Percentiles rank a stretch among this genome's conserved stretches.
phyloP scores from a whole-genome alignment of 1,140 invertebrate species.

The Oscheius sp. region DNA sequence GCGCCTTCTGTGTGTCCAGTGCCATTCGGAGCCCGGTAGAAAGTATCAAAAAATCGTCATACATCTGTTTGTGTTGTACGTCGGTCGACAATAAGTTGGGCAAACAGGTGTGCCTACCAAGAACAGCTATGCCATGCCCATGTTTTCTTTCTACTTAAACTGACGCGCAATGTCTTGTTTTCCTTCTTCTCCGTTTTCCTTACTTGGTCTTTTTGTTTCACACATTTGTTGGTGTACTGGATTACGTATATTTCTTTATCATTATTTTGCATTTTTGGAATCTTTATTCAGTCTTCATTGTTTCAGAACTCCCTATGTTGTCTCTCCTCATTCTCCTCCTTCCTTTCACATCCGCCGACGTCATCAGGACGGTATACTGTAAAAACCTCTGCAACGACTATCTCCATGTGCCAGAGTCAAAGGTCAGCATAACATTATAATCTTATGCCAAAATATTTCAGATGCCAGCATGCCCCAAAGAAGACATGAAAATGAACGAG shows the following conservation, averaged over 20 bases:
- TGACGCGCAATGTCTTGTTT: background rate
- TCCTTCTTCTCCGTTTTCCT: background rate
- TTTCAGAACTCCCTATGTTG: background rate
- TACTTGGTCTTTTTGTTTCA: background rate
- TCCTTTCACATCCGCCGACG: background rate
- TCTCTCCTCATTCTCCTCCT: background rate
- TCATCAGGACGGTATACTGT: background rate
- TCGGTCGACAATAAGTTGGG: no score
- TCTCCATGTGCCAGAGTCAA: background rate
- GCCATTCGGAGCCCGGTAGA: no score
- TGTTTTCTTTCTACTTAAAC: background rate
- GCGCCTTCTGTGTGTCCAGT: no score
- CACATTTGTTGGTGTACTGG: no score
- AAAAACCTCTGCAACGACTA: background rate
- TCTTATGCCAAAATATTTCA: background rate
- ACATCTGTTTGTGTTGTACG: no score
- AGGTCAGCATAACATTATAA: background rate
- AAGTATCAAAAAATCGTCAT: no score
- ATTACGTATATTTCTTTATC: no score
- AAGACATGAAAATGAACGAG: background rate
- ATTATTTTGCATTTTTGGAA: background rate
- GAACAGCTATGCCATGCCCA: no score
- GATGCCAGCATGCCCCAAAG: background rate
- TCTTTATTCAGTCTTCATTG: background rate
- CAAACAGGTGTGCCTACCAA: no score